Base-by-base conservation (phyloP, 2,888 invertebrate species). In the Trachelus iudaicus region DNA sequence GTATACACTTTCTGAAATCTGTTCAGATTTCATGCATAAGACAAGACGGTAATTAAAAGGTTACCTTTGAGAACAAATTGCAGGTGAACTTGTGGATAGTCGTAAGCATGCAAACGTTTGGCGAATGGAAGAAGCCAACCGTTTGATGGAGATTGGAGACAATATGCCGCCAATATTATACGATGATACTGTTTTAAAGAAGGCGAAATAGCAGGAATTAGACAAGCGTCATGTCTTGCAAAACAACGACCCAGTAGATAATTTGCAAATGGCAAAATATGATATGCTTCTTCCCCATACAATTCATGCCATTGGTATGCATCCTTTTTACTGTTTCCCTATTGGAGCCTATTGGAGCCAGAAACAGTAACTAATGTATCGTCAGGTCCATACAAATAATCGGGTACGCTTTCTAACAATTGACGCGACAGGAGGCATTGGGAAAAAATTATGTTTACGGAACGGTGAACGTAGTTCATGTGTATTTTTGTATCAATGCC, bases 171-270 rank as follows among this genome's bases (percentile, higher is more conserved):
- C 80, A 12, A 78, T 71, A 69, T 69, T 81, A 30, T 79, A 76
- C 33, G 73, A 73, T 12, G 4, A 71, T 3, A n/a, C n/a, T 1
- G 81, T 81, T 11, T 73, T 83, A 69, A 75, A 80, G 6, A 80
- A 83, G n/a, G 81, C 81, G 0, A 83, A 83, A 68, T 76, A 81
- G 73, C 1, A 75, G 15, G 78, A 81, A 79, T 4, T 71, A 2
- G 77, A 83, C 11, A 76, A 71, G 12, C 75, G 79, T 69, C 69
- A 82, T 23, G 78, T 74, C 4, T 33, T 81, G 2, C 35, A 34
- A 0, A n/a, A n/a, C n/a, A n/a, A n/a, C n/a, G n/a, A n/a, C n/a
- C n/a, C n/a, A n/a, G n/a, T n/a, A n/a, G n/a, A n/a, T n/a, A n/a
- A n/a, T n/a, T n/a, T n/a, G n/a, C n/a, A n/a, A n/a, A n/a, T n/a